Percentiles rank a stretch among this genome's conserved stretches.
phyloP scores from a whole-genome alignment of 1,140 invertebrate genomes.

The Triops cancriformis region DNA sequence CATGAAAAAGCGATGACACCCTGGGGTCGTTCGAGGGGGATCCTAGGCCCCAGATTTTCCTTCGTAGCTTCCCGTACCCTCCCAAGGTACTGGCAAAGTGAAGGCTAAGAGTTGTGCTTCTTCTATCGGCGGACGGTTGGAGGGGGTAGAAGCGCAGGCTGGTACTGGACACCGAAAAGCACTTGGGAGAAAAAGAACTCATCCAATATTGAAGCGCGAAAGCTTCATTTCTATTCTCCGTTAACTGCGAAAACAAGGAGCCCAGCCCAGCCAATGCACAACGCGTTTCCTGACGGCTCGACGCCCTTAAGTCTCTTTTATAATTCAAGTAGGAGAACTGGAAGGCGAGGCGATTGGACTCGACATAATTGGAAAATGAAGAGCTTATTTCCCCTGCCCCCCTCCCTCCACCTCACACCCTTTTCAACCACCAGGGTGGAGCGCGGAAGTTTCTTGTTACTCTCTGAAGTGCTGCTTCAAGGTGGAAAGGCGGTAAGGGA shows the following conservation, averaged over 20 bases:
- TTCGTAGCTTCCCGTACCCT: not conserved
- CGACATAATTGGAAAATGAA: not conserved
- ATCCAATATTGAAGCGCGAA: not conserved
- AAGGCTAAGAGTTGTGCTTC: too few relatives aligned
- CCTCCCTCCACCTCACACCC: not conserved
- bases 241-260: not conserved
- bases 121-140: too few relatives aligned
- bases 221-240: not conserved
- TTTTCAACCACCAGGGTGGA: not conserved
- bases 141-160: not conserved
- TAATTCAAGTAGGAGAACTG: not conserved
- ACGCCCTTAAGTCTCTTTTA: not conserved
- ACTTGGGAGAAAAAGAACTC: not conserved
- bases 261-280: too few relatives aligned
- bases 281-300: too few relatives aligned
- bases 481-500: not conserved
- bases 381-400: not conserved
- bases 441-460: too few relatives aligned
- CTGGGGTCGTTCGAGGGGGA: not conserved
- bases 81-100: too few relatives aligned
- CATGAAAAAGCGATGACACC: constrained; percentile 9
- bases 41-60: not conserved
- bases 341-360: constrained; percentile 1
- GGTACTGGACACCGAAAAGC: not conserved
- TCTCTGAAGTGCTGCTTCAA: constrained; percentile 6